Evolutionary conservation across 2,797 vertebrate genomes (phyloP).

Genomic region (Chaunax sp.): DNA sequence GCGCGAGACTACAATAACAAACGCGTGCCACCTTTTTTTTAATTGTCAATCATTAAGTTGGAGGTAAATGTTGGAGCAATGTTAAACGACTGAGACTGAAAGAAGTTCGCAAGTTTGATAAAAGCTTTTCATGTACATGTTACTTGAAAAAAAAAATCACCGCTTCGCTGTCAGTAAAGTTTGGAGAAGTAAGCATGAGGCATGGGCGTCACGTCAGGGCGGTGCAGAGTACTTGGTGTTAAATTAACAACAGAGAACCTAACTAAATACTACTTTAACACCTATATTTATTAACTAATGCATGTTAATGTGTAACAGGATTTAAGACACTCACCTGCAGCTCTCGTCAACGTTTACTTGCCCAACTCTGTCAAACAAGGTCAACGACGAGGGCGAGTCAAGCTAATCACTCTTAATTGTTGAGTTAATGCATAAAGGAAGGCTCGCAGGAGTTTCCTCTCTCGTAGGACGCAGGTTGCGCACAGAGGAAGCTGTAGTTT

Average conservation of each 20-base stretch:
- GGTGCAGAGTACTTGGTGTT: neutral
- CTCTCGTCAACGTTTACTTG: constrained; percentile 3
- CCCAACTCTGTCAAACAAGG: constrained; percentile 10
- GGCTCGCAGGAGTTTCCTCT: neutral
- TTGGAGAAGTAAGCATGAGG: constrained; percentile 16
- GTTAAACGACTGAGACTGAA: neutral
- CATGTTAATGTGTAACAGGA: neutral
- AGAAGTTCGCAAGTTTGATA: neutral
- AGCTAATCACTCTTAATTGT: neutral
- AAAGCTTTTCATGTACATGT: neutral
- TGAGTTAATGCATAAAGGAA: neutral
- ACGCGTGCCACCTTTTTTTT: neutral
- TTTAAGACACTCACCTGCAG: constrained; percentile 55
- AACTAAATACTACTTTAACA: neutral
- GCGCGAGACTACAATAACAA: constrained; percentile 23
- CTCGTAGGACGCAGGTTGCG: neutral
- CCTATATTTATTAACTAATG: neutral
- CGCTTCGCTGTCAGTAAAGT: constrained; percentile 1
- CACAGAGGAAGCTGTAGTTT: neutral
- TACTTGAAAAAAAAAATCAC: neutral
- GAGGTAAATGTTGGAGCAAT: neutral
- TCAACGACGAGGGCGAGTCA: constrained; percentile 9
- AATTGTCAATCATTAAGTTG: accelerated
- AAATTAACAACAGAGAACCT: neutral
- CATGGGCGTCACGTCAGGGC: constrained; percentile 26